Evolutionary conservation across 1,140 invertebrate species (phyloP).

Genomic region (Microplitis demolitor): DNA sequence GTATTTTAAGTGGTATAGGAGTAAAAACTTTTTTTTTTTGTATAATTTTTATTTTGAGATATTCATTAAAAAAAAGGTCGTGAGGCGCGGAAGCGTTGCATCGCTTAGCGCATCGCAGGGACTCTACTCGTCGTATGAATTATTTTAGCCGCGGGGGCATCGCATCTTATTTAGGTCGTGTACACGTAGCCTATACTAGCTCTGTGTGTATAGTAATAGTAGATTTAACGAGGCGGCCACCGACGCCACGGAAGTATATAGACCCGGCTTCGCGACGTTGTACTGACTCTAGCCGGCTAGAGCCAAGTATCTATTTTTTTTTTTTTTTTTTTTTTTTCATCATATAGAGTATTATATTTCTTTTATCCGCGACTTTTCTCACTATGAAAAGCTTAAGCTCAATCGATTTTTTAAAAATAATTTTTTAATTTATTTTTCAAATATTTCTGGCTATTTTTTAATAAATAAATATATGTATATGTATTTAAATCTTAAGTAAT

Average conservation of each 20-base stretch:
- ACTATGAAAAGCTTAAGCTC: no score
- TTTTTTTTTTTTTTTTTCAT: background rate
- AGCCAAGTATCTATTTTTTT: constrained; percentile 4
- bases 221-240: constrained; percentile 38
- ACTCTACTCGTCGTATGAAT: constrained; percentile 50
- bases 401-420: background rate
- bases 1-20: no score
- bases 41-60: background rate
- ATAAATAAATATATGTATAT: no score
- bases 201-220: constrained; percentile 24
- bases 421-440: background rate
- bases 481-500: background rate
- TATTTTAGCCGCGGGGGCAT: constrained; percentile 63
- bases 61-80: constrained; percentile 8
- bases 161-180: constrained; percentile 64
- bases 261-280: constrained; percentile 40
- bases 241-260: constrained; percentile 33
- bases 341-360: background rate
- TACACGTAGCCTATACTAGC: constrained; percentile 50
- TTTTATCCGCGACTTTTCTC: background rate
- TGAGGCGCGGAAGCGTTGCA: constrained; percentile 25
- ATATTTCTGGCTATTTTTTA: background rate
- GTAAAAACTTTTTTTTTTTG: background rate
- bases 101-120: constrained; percentile 33
- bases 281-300: constrained; percentile 25